Evolutionary conservation across 2,113 vertebrate genomes (phyloP).

Genomic region (Cryptomyrus ogoouensis): DNA sequence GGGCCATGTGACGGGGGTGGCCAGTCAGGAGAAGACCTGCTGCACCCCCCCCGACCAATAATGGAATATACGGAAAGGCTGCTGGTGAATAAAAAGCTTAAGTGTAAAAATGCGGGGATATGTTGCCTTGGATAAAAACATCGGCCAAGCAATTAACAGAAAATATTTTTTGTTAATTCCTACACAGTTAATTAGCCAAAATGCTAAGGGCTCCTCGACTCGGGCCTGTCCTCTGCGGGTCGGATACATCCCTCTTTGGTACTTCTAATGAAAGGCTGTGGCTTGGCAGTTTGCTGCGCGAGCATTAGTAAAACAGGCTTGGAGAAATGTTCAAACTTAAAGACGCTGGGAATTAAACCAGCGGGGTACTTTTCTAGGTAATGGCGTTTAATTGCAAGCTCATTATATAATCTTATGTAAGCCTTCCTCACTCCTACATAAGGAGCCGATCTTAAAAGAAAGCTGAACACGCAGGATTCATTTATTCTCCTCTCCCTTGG

Average conservation of each 20-base stretch:
- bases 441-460: background rate
- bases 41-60: background rate
- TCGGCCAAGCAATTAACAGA: background rate
- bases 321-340: background rate
- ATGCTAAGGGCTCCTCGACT: background rate
- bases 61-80: background rate
- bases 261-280: background rate
- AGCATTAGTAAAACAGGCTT: background rate
- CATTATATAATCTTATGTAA: slow-evolving; percentile 10
- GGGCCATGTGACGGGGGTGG: background rate
- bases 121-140: background rate
- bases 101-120: background rate
- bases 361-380: background rate
- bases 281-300: background rate
- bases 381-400: background rate
- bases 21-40: background rate
- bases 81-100: background rate
- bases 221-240: background rate
- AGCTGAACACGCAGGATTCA: background rate
- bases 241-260: background rate
- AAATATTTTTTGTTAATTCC: background rate
- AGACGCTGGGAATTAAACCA: background rate
- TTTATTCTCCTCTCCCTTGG: background rate
- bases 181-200: background rate
- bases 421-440: background rate